These are phyloP conservation scores for Calliscelio sp. DNA, from an alignment of 2,888 invertebrate genomes.

Conservation along the genomic window DNA sequence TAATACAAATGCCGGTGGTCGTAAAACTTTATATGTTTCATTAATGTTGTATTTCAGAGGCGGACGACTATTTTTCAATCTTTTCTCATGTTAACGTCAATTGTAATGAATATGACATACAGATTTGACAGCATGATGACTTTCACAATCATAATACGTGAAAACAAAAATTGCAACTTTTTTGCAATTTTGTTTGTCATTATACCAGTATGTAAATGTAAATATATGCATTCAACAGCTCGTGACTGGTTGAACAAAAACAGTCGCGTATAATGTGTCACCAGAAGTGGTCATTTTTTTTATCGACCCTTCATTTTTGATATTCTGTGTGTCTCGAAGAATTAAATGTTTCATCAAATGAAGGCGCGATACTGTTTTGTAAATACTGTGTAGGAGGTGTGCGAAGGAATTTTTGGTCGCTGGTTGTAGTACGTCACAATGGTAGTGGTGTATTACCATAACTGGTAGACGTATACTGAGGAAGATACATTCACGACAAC, in stretches of 20 bases:
- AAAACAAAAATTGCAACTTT: background rate
- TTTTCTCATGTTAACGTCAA: background rate
- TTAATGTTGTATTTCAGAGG: too few species aligned
- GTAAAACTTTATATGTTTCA: background rate
- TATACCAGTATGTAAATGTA: background rate
- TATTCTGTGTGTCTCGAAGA: constrained; percentile 29
- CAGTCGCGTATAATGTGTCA: background rate
- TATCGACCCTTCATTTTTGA: constrained; percentile 9
- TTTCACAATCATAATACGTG: background rate
- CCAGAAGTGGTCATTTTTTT: background rate
- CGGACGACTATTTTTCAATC: too few species aligned
- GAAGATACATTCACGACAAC: constrained; percentile 36
- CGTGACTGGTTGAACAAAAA: background rate
- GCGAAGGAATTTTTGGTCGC: constrained; percentile 47
- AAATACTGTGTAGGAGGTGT: constrained; percentile 49
- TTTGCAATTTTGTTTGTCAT: background rate
- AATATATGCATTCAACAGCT: background rate
- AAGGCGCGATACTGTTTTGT: constrained; percentile 34
- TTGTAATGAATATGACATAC: background rate
- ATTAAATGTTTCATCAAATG: constrained; percentile 25
- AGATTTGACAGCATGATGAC: background rate
- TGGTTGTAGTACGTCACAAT: constrained; percentile 33
- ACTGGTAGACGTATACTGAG: constrained; percentile 28
- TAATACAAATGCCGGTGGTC: background rate
- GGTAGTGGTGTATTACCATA: constrained; percentile 46